Evolutionary conservation across 2,888 invertebrate genomes (phyloP), one percentile per base, ranked within the genome.

Genomic region (Sympetrum striolatum): DNA sequence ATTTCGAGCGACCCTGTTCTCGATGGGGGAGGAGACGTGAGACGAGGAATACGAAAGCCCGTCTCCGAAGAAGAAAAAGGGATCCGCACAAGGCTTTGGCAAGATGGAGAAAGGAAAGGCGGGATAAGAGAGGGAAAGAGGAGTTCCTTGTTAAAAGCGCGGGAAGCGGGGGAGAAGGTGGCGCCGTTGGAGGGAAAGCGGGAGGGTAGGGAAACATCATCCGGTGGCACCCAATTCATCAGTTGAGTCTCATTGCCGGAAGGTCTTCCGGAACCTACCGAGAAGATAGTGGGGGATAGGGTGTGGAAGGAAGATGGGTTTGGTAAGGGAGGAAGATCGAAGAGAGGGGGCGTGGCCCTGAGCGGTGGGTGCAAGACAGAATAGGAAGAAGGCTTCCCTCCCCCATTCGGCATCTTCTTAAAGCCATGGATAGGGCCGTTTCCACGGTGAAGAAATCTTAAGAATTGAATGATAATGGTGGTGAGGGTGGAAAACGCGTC

Each of bases 141-240:
- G 64, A 64, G 6, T 22, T n/a, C 64, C 22, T 64, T 25, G 25
- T 73, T 73, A 73, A 73, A 73, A 73, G 39, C 39, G n/a, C 48
- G 81, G 81, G 53, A 64, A n/a, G 22, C 15, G 48, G 48, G 64
- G 15, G 31, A 31, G 81, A 53, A 82, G 81, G 81, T 82, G 81
- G 81, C 81, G 81, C 81, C 81, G n/a, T 25, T n/a, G n/a, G 48
- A 15, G 48, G 53, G 81, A 48, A 53, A 44, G 81, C 44, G 53
- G 81, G 25, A 14, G 81, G 18, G 18, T 25, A 35, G 82, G 37
- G 82, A 82, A 58, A 58, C 82, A 82, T 82, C 82, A 82, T 82
- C 82, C 82, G 31, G 58, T 58, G 82, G 82, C 82, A 82, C 82
- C 82, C 82, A 82, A 82, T 82, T 82, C 82, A 82, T 82, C 82